phyloP scores from a whole-genome alignment of 2,797 vertebrate genomes.

The Falco rusticolus region DNA sequence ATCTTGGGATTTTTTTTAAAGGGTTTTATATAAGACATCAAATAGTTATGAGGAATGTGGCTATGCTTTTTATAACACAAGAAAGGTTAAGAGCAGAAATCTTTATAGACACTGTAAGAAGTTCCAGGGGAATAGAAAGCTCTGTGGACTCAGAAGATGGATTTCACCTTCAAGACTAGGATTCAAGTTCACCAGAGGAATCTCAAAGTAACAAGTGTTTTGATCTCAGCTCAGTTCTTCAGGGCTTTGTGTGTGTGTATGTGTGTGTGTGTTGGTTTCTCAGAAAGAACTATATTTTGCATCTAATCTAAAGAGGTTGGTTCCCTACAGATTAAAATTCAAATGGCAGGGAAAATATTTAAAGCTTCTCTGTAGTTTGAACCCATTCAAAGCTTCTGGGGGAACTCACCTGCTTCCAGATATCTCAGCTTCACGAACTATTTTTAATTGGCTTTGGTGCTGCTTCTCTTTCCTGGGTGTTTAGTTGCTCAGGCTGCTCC shows the following conservation, averaged over 20 bases:
- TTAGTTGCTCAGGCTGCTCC: not conserved
- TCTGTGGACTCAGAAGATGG: constrained; percentile 67
- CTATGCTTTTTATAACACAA: constrained; percentile 78
- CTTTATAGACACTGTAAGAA: constrained; percentile 78
- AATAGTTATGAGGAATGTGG: constrained; percentile 77
- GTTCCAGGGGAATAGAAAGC: constrained; percentile 74
- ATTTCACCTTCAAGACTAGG: constrained; percentile 77
- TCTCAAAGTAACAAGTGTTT: constrained; percentile 58
- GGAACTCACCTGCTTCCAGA: not conserved
- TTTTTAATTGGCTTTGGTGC: not conserved
- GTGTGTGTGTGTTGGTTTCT: not conserved
- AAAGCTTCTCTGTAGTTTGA: not conserved
- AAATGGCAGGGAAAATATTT: not conserved
- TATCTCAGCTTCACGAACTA: not conserved
- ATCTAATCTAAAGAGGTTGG: constrained; percentile 61
- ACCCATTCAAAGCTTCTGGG: not conserved
- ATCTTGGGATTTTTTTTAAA: constrained; percentile 74
- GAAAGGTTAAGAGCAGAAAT: constrained; percentile 81
- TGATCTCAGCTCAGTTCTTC: constrained; percentile 41
- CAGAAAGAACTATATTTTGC: constrained; percentile 40
- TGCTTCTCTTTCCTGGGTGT: not conserved
- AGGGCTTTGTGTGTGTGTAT: not conserved
- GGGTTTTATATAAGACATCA: constrained; percentile 78
- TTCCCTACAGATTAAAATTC: constrained; percentile 22
- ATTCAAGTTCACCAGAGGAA: constrained; percentile 70